Percentiles rank a stretch among this genome's conserved stretches.
phyloP scores from a whole-genome alignment of 2,888 invertebrate genomes.

The Halictus quadricinctus region DNA sequence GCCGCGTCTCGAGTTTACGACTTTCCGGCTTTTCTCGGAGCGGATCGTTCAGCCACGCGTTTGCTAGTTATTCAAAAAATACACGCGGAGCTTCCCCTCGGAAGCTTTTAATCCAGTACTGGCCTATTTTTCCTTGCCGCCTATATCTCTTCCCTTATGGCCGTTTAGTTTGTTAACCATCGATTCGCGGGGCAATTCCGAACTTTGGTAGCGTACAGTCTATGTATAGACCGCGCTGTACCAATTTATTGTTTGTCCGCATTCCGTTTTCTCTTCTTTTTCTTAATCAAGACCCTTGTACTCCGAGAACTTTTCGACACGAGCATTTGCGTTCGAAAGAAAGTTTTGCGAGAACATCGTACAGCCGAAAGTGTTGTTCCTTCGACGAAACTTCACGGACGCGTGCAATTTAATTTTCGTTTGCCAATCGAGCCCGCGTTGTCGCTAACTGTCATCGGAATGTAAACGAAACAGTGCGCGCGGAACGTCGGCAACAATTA shows the following conservation, averaged over 20 bases:
- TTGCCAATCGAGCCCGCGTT: background rate
- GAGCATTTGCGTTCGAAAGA: background rate
- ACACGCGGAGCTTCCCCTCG: background rate
- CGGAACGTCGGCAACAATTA: background rate
- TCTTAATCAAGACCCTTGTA: background rate
- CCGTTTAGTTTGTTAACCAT: background rate
- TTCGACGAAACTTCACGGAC: background rate
- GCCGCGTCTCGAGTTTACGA: background rate
- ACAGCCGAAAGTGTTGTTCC: background rate
- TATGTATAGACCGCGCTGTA: background rate
- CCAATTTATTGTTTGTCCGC: background rate
- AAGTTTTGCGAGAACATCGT: background rate
- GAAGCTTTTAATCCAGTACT: background rate
- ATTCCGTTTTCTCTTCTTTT: background rate
- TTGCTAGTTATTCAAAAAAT: background rate
- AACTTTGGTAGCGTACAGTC: background rate
- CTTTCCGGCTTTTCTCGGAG: background rate
- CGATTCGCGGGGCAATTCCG: background rate
- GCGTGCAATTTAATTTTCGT: background rate
- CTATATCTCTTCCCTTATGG: background rate
- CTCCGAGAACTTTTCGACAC: background rate
- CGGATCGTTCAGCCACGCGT: background rate
- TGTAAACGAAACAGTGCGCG: background rate
- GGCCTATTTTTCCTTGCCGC: constrained; percentile 6
- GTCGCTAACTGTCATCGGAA: background rate